phyloP scores from a whole-genome alignment of 2,113 vertebrate genomes.

The Cygnus buccinator region DNA sequence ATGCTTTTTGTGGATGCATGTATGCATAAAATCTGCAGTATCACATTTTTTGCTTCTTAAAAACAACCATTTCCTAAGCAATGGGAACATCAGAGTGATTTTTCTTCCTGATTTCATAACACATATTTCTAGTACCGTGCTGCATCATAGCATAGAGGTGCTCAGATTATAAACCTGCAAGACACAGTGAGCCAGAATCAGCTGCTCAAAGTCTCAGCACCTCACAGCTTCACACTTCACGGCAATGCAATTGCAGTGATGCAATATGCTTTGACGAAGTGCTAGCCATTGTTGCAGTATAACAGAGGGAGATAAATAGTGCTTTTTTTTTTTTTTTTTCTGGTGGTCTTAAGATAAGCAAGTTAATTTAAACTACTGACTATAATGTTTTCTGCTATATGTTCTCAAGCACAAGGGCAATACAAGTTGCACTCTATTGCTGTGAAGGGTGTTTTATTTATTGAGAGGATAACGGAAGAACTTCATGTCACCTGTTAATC shows the following conservation, averaged over 20 bases:
- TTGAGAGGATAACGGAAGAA: background rate
- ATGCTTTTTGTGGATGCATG: background rate
- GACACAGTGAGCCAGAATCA: background rate
- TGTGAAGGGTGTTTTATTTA: background rate
- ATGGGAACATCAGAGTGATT: background rate
- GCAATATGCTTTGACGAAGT: background rate
- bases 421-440: background rate
- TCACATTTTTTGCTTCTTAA: background rate
- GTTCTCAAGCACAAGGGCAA: background rate
- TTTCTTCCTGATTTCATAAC: background rate
- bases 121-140: background rate
- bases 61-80: background rate
- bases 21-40: background rate
- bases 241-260: background rate
- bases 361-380: constrained; percentile 1
- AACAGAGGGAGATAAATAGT: background rate
- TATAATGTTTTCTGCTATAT: background rate
- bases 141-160: background rate
- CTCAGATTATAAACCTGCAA: background rate
- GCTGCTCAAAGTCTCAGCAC: background rate
- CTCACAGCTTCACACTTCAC: background rate
- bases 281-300: background rate
- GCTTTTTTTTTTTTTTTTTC: background rate
- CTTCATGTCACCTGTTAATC: background rate
- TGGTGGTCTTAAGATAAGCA: constrained; percentile 26